Conservation (phyloP, 1,140 invertebrate genomes). For the Nomia melanderi region DNA sequence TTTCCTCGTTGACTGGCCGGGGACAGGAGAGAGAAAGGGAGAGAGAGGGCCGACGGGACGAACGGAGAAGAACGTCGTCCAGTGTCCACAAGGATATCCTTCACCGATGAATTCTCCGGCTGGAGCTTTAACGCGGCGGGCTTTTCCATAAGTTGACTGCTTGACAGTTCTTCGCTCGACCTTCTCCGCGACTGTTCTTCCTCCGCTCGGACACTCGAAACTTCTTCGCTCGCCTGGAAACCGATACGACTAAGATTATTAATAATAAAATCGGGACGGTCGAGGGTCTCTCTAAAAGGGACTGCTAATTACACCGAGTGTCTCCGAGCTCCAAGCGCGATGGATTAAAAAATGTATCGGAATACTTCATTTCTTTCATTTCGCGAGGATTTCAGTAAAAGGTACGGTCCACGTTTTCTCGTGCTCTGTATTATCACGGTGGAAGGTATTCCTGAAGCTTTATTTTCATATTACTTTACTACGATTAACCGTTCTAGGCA, state of each 20-base stretch:
- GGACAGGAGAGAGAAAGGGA: too few relatives aligned
- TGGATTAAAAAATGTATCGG: too few relatives aligned
- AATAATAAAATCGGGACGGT: slow-evolving; percentile 3
- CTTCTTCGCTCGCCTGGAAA: background rate
- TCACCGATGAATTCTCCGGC: slow-evolving; percentile 56
- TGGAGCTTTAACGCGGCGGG: slow-evolving; percentile 17
- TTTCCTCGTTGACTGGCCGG: slow-evolving; percentile 8
- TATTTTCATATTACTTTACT: too few relatives aligned
- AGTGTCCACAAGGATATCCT: slow-evolving; percentile 46
- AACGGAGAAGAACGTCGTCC: slow-evolving; percentile 38
- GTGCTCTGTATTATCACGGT: too few relatives aligned
- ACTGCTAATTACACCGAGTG: background rate
- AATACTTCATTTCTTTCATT: too few relatives aligned
- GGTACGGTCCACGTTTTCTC: too few relatives aligned
- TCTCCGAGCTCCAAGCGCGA: background rate
- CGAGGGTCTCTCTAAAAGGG: background rate
- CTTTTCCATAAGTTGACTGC: slow-evolving; percentile 43
- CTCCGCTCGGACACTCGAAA: background rate
- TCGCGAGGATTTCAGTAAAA: too few relatives aligned
- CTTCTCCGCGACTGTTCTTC: background rate
- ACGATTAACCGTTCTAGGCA: too few relatives aligned
- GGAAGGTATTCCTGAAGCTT: too few relatives aligned
- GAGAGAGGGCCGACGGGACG: slow-evolving; percentile 11
- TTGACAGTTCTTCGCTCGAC: slow-evolving; percentile 38
- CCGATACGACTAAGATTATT: background rate